Evolutionary conservation across 2,113 vertebrate species (phyloP).

Genomic region (Cheirogaleus medius): DNA sequence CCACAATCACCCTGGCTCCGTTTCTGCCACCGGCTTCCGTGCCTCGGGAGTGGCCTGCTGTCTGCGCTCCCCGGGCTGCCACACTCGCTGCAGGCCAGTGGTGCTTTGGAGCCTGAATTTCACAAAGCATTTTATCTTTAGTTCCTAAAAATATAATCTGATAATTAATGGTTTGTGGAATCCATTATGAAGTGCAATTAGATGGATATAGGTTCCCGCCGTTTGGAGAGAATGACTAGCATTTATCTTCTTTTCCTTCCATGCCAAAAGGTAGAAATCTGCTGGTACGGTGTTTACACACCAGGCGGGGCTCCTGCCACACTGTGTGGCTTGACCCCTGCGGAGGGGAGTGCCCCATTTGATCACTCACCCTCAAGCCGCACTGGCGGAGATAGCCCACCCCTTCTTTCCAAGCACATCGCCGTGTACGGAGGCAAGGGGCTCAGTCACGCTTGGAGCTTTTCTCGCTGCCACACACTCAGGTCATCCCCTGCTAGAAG

Average conservation of each 20-base stretch:
- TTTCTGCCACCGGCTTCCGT: not conserved
- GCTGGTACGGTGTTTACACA: not conserved
- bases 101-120: conserved; percentile 66
- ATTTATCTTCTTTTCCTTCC: conserved; percentile 78
- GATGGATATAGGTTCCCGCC: conserved; percentile 75
- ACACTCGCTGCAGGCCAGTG: not conserved
- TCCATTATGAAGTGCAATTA: conserved; percentile 83
- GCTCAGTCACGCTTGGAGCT: fast-evolving
- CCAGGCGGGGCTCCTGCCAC: not conserved
- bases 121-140: conserved; percentile 71
- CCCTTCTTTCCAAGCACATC: not conserved
- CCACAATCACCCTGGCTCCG: fast-evolving
- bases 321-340: fast-evolving
- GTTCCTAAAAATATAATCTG: conserved; percentile 80
- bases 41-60: not conserved
- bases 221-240: conserved; percentile 68
- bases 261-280: conserved; percentile 58
- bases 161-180: conserved; percentile 84
- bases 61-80: fast-evolving
- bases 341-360: fast-evolving
- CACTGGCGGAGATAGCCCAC: fast-evolving
- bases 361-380: not conserved
- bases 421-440: not conserved
- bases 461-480: not conserved
- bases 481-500: not conserved